Percentiles rank a stretch among this genome's conserved stretches.
These are phyloP conservation scores for Dromius quadrimaculatus DNA, from an alignment of 2,888 invertebrate genomes.

Conservation along the genomic window DNA sequence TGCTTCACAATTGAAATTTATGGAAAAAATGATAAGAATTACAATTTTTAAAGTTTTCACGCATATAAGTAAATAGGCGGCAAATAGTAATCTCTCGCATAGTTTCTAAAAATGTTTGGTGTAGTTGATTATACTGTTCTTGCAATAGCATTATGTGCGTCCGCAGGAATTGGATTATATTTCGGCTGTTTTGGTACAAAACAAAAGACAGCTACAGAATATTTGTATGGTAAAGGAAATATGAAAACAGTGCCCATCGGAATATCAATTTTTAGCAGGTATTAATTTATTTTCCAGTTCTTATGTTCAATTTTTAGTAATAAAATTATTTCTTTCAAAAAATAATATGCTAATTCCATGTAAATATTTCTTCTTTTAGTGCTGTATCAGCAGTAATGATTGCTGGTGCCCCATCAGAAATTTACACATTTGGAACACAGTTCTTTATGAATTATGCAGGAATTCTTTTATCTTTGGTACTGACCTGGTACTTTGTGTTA, in stretches of 20 bases:
- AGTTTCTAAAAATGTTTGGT: constrained; percentile 15
- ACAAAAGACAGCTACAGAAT: constrained; percentile 38
- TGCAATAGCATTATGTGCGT: constrained; percentile 27
- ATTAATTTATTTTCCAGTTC: background rate
- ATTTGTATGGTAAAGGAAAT: constrained; percentile 39
- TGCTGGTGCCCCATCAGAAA: constrained; percentile 23
- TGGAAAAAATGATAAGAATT: background rate
- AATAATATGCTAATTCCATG: background rate
- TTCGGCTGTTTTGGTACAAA: constrained; percentile 44
- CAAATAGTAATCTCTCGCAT: no score
- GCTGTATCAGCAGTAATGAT: constrained; percentile 38
- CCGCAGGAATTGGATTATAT: constrained; percentile 35
- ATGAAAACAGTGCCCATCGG: constrained; percentile 40
- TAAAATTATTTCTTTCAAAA: no score
- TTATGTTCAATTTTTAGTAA: background rate
- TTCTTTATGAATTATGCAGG: constrained; percentile 6
- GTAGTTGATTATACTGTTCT: constrained; percentile 30
- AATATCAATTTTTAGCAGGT: constrained; percentile 47
- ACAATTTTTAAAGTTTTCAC: background rate
- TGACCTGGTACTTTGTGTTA: constrained; percentile 26
- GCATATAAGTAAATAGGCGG: no score
- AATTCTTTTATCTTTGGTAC: constrained; percentile 8
- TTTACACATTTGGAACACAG: constrained; percentile 35
- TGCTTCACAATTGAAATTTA: no score
- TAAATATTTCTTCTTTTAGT: constrained; percentile 25